A percentile compares a stretch with the other conserved stretches of the same genome.
These are phyloP conservation scores for Metacarcinus magister DNA, from an alignment of 2,888 invertebrate genomes.

Conservation along the genomic window DNA sequence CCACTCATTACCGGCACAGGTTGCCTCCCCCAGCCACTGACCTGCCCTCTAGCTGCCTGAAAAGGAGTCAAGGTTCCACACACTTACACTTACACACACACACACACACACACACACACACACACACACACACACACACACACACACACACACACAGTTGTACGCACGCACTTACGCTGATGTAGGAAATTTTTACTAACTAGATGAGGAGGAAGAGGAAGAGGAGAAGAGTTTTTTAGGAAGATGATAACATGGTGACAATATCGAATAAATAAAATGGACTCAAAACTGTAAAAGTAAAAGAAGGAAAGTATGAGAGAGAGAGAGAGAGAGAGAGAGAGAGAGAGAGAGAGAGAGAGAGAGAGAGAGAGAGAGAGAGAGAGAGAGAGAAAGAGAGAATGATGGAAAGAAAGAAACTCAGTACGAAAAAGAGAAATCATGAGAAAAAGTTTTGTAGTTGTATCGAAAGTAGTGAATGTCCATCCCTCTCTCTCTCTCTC, in stretches of 20 bases:
- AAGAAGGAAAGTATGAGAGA: background rate
- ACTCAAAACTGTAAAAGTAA: background rate
- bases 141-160: background rate
- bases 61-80: background rate
- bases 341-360: constrained; percentile 8
- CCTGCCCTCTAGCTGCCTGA: background rate
- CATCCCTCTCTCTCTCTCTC: background rate
- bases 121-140: constrained; percentile 26
- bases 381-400: background rate
- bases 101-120: constrained; percentile 26
- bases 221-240: background rate
- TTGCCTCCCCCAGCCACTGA: background rate
- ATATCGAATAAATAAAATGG: background rate
- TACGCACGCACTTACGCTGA: background rate
- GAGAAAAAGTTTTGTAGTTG: background rate
- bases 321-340: constrained; percentile 14
- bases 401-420: background rate
- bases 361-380: constrained; percentile 3
- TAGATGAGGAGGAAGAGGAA: background rate
- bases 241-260: background rate
- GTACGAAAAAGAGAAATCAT: background rate
- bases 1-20: background rate
- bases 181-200: background rate
- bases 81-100: constrained; percentile 10
- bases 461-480: background rate